A percentile compares a stretch with the other conserved stretches of the same genome.
Evolutionary conservation across 2,888 invertebrate species (phyloP).

Genomic region (Lepidochrysops patricia): DNA sequence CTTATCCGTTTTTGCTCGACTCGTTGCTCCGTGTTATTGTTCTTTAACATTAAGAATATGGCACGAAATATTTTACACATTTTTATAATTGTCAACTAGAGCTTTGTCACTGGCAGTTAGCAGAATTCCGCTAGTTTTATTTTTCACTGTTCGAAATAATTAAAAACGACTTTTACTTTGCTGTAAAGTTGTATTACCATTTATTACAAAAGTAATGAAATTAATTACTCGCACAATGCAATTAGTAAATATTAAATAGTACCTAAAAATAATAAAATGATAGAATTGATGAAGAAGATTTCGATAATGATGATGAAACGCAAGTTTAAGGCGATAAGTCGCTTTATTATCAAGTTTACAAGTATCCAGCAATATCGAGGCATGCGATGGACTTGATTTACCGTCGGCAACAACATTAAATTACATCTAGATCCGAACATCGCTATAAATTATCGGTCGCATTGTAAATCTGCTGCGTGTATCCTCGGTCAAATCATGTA

Average conservation of each 20-base stretch:
- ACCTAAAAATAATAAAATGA: too few relatives aligned
- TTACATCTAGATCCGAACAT: constrained; percentile 71
- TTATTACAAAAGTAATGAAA: background rate
- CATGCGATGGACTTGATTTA: constrained; percentile 67
- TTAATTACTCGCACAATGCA: background rate
- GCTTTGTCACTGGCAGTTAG: background rate
- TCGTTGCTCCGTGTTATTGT: constrained; percentile 14
- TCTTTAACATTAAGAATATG: constrained; percentile 1
- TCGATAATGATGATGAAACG: constrained; percentile 24
- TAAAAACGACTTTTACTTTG: background rate
- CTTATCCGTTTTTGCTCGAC: constrained; percentile 39
- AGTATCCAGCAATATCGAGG: constrained; percentile 45
- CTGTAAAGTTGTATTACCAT: background rate
- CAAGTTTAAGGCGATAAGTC: constrained; percentile 37
- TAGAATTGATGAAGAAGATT: too few relatives aligned
- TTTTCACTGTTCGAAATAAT: background rate
- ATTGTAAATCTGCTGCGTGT: constrained; percentile 69
- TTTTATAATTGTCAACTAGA: background rate
- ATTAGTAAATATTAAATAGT: background rate
- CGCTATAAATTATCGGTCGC: constrained; percentile 65
- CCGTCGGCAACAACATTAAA: constrained; percentile 66
- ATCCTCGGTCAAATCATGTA: constrained; percentile 64
- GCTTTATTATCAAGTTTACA: constrained; percentile 50
- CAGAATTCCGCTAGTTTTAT: background rate
- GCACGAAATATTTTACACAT: background rate